Percentiles rank a stretch among this genome's conserved stretches.
phyloP scores from a whole-genome alignment of 2,888 invertebrate species.

The Sturmia bella region DNA sequence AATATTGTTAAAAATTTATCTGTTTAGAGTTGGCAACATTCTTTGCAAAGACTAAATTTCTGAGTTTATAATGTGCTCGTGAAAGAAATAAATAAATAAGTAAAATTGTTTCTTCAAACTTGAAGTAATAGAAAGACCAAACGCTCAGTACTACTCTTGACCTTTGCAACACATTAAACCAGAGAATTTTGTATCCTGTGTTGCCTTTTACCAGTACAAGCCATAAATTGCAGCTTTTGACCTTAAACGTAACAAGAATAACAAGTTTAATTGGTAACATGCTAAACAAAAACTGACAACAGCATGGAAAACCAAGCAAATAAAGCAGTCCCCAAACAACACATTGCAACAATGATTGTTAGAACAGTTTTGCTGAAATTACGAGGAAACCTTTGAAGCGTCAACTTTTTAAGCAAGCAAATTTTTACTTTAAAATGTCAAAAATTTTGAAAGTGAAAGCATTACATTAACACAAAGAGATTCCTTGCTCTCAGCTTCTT shows the following conservation, averaged over 20 bases:
- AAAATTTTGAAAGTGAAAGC: too few relatives aligned
- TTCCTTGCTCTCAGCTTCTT: too few relatives aligned
- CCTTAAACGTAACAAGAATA: conserved; percentile 42
- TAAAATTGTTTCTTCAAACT: neutral
- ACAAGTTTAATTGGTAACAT: conserved; percentile 22
- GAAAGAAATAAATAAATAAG: neutral
- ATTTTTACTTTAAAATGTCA: too few relatives aligned
- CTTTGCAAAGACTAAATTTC: too few relatives aligned
- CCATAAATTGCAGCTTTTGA: conserved; percentile 56
- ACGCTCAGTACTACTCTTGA: neutral
- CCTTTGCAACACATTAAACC: conserved; percentile 13
- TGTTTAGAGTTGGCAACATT: too few relatives aligned
- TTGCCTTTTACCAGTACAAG: conserved; percentile 18
- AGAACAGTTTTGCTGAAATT: neutral
- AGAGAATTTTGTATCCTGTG: neutral
- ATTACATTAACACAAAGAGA: too few relatives aligned
- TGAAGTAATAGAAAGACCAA: neutral
- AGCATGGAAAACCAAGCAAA: neutral
- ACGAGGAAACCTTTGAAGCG: too few relatives aligned
- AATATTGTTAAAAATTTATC: too few relatives aligned
- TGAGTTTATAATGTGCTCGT: too few relatives aligned
- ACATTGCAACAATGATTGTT: neutral
- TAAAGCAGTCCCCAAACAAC: neutral
- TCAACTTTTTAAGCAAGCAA: too few relatives aligned
- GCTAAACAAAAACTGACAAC: neutral